These are phyloP conservation scores for Diachrysia chrysitis DNA, from an alignment of 2,888 invertebrate genomes.

Conservation along the genomic window DNA sequence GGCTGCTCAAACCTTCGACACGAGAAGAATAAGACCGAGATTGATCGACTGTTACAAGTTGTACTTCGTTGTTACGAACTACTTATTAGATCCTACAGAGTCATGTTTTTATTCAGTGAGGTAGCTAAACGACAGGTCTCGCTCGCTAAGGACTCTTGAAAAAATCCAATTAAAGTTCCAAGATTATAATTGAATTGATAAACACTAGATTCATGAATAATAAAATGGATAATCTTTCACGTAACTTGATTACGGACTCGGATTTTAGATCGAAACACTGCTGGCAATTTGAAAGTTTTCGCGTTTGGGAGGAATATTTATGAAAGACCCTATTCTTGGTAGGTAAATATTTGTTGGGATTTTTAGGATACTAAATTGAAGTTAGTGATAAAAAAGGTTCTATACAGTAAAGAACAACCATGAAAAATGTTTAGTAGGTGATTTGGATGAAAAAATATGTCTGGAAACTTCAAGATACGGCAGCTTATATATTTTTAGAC, in stretches of 20 bases:
- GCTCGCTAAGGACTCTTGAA: not conserved
- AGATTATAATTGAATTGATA: not conserved
- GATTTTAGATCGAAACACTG: slow-evolving; percentile 9
- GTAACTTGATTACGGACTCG: slow-evolving; percentile 26
- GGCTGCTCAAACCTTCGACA: not conserved
- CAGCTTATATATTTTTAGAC: not conserved
- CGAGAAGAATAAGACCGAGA: not conserved
- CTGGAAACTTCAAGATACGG: not conserved
- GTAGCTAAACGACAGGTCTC: not conserved
- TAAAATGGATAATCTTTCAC: slow-evolving; percentile 14
- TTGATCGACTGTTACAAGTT: not conserved
- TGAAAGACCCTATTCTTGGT: slow-evolving; percentile 8
- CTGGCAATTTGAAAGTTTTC: slow-evolving; percentile 25
- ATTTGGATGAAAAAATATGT: not conserved
- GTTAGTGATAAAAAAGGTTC: slow-evolving; percentile 11
- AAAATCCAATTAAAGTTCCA: slow-evolving; percentile 4
- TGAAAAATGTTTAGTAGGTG: not conserved
- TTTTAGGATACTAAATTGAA: slow-evolving; percentile 23
- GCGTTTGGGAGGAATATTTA: slow-evolving; percentile 9
- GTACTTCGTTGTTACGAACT: not conserved
- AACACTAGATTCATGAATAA: slow-evolving; percentile 3
- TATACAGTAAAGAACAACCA: not conserved
- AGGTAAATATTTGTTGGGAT: slow-evolving; percentile 30
- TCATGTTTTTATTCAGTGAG: not conserved
- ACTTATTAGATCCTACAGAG: not conserved